Conservation (phyloP, 1,140 invertebrate genomes). For the Plectrocnemia conspersa region DNA sequence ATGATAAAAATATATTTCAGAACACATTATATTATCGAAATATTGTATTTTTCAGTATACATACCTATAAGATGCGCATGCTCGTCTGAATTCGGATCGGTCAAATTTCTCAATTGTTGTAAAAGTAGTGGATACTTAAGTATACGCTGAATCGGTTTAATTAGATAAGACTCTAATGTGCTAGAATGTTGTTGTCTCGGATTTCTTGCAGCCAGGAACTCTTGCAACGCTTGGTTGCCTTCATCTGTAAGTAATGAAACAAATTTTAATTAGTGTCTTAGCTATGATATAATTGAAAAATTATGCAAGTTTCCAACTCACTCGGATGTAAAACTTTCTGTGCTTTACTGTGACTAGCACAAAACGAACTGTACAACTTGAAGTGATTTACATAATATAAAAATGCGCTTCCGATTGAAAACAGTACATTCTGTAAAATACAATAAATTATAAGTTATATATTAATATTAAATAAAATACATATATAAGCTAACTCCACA, state of each 20-base stretch:
- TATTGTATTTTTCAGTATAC: no score
- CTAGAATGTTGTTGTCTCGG: constrained; percentile 94
- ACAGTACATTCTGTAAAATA: constrained; percentile 83
- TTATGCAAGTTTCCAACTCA: constrained; percentile 55
- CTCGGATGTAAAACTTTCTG: constrained; percentile 98
- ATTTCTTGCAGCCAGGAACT: constrained; percentile 89
- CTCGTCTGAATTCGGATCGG: constrained; percentile 86
- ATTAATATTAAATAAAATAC: neutral
- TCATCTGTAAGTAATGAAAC: constrained; percentile 61
- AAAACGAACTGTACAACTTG: constrained; percentile 98
- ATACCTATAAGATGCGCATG: constrained; percentile 86
- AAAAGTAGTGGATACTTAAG: constrained; percentile 95
- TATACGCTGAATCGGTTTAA: constrained; percentile 98
- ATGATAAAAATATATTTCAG: neutral
- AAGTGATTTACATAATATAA: constrained; percentile 98
- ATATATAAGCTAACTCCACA: no score
- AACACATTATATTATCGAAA: no score
- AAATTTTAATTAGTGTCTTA: neutral
- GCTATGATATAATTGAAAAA: neutral
- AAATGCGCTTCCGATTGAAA: constrained; percentile 94
- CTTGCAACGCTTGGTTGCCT: constrained; percentile 92
- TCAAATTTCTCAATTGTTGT: constrained; percentile 91
- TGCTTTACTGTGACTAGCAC: constrained; percentile 96
- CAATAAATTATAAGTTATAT: constrained; percentile 34
- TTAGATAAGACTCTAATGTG: constrained; percentile 95